These are phyloP conservation scores for Ferdinandea cuprea DNA, from an alignment of 2,888 invertebrate species.

Conservation along the genomic window DNA sequence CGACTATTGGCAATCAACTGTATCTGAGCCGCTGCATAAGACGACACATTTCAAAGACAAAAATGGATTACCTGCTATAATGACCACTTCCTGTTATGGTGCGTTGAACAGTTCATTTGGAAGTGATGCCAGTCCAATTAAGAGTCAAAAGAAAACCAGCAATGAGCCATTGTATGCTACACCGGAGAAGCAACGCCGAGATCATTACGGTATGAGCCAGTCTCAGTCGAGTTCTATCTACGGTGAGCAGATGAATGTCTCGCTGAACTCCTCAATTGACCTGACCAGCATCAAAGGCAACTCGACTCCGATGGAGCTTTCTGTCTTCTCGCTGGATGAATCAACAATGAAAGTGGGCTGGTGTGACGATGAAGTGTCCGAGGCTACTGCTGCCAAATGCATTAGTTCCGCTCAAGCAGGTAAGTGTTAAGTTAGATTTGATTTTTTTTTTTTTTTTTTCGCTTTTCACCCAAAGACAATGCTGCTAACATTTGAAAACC, in stretches of 20 bases:
- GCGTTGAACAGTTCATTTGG: conserved; percentile 80
- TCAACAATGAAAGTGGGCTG: conserved; percentile 76
- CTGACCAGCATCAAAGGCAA: conserved; percentile 73
- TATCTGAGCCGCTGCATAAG: conserved; percentile 76
- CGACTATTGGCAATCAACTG: conserved; percentile 78
- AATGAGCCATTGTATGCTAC: conserved; percentile 80
- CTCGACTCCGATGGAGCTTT: conserved; percentile 79
- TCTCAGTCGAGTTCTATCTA: conserved; percentile 81
- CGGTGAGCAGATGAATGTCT: conserved; percentile 75
- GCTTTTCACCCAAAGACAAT: not conserved
- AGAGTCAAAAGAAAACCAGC: conserved; percentile 47
- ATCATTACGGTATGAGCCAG: conserved; percentile 79
- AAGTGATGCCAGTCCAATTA: conserved; percentile 75
- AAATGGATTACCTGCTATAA: conserved; percentile 80
- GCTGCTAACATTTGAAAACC: no score
- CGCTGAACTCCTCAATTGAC: conserved; percentile 61
- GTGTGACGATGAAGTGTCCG: conserved; percentile 80
- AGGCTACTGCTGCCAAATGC: conserved; percentile 79
- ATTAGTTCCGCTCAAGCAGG: conserved; percentile 80
- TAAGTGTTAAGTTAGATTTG: conserved; percentile 78
- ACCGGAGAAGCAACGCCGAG: conserved; percentile 79
- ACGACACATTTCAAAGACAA: conserved; percentile 61
- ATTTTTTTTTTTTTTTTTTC: conserved; percentile 52
- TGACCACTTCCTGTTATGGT: conserved; percentile 83
- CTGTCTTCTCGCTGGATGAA: conserved; percentile 76